phyloP scores from a whole-genome alignment of 1,140 invertebrate genomes.

The Cardiocondyla obscurior region DNA sequence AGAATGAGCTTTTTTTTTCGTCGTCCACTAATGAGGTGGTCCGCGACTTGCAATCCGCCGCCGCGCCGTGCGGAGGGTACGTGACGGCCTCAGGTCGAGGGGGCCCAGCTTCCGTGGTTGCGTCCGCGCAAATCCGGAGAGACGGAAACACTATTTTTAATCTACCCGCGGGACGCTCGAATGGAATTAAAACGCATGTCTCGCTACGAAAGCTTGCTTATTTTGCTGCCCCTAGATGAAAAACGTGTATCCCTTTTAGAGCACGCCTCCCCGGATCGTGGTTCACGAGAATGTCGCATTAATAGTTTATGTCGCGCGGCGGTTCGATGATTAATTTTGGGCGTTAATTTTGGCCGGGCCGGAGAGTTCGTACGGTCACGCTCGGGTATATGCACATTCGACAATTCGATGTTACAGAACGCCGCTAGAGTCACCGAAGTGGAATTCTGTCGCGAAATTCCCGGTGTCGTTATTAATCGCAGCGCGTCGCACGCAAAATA shows the following conservation, averaged over 20 bases:
- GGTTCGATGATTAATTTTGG: slow-evolving; percentile 29
- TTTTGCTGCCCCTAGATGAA: slow-evolving; percentile 8
- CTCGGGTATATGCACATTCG: background rate
- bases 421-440: background rate
- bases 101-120: slow-evolving; percentile 61
- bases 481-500: background rate
- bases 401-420: background rate
- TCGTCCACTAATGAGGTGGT: slow-evolving; percentile 78
- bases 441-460: background rate
- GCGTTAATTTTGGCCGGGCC: background rate
- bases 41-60: slow-evolving; percentile 67
- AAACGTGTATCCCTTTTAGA: slow-evolving; percentile 61
- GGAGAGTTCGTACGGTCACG: background rate
- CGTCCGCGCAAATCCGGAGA: slow-evolving; percentile 62
- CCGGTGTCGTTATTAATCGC: slow-evolving; percentile 5
- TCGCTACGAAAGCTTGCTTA: slow-evolving; percentile 61
- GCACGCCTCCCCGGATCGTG: slow-evolving; percentile 1
- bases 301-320: slow-evolving; percentile 29
- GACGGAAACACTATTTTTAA: slow-evolving; percentile 70
- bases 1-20: slow-evolving; percentile 78
- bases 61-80: slow-evolving; percentile 52
- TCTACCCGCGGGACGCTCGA: slow-evolving; percentile 66
- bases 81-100: slow-evolving; percentile 48
- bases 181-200: slow-evolving; percentile 70
- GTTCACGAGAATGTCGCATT: slow-evolving; percentile 13